Evolutionary conservation across 2,113 vertebrate genomes (phyloP).

Genomic region (Cryptotis parvus): DNA sequence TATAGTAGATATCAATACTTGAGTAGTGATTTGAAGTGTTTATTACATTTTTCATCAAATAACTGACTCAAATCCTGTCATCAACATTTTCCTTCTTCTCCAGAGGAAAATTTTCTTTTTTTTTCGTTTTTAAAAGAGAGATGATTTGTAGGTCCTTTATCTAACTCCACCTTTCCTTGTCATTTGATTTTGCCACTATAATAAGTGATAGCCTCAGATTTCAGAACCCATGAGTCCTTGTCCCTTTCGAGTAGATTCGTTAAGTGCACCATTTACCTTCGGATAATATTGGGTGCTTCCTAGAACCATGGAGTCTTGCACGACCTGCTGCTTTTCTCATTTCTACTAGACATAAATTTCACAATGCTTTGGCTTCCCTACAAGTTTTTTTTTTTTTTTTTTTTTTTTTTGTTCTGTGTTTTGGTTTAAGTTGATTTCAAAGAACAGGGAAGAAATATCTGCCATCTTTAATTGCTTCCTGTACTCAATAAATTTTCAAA

Average conservation of each 20-base stretch:
- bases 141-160: neutral
- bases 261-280: neutral
- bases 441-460: neutral
- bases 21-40: neutral
- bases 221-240: neutral
- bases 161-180: neutral
- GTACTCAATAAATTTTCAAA: slow-evolving; percentile 33
- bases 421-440: slow-evolving; percentile 59
- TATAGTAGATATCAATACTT: neutral
- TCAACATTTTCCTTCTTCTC: neutral
- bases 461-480: slow-evolving; percentile 29
- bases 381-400: slow-evolving; percentile 50
- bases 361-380: neutral
- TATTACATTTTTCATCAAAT: neutral
- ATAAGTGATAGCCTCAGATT: neutral
- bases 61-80: neutral
- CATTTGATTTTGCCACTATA: neutral
- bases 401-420: slow-evolving; percentile 41
- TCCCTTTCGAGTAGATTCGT: too few species aligned
- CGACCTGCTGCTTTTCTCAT: neutral
- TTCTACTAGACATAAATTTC: slow-evolving; percentile 10
- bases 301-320: neutral
- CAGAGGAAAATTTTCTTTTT: neutral
- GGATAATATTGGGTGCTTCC: neutral
- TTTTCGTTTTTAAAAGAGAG: neutral